Evolutionary conservation across 2,888 invertebrate species (phyloP).

Genomic region (Hoplodrina blanda): DNA sequence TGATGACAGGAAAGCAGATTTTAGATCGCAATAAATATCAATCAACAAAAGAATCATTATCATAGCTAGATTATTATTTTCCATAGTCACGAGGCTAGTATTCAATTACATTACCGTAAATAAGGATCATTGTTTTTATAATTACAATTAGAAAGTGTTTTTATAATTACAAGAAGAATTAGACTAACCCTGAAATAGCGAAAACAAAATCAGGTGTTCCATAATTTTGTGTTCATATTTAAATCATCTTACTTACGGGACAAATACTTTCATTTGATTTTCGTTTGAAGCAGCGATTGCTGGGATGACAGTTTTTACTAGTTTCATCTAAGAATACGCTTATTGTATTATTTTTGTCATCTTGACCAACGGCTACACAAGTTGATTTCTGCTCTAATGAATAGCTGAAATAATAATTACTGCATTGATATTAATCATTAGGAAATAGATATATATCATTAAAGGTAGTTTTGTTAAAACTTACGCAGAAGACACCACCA

Average conservation of each 20-base stretch:
- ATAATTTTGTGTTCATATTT: background rate
- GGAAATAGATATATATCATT: background rate
- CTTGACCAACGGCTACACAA: slow-evolving; percentile 92
- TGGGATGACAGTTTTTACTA: slow-evolving; percentile 85
- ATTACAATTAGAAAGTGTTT: no score
- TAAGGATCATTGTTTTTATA: no score
- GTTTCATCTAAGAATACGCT: slow-evolving; percentile 88
- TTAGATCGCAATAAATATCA: background rate
- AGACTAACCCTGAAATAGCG: no score
- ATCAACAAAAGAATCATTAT: background rate
- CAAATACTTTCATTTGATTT: slow-evolving; percentile 77
- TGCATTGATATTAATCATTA: slow-evolving; percentile 19
- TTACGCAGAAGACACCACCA: slow-evolving; percentile 89
- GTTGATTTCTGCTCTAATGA: slow-evolving; percentile 79
- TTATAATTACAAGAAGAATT: no score
- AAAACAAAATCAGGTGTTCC: background rate
- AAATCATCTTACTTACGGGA: slow-evolving; percentile 70
- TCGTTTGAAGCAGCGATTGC: slow-evolving; percentile 90
- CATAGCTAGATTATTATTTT: background rate
- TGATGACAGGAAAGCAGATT: slow-evolving; percentile 56
- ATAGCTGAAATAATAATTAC: slow-evolving; percentile 70
- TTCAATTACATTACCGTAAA: no score
- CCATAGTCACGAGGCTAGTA: background rate
- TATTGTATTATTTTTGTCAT: slow-evolving; percentile 86
- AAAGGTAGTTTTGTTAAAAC: slow-evolving; percentile 59